Evolutionary conservation across 1,140 invertebrate species (phyloP), one percentile per base, ranked within the genome.

Genomic region (Lepidostoma basale): DNA sequence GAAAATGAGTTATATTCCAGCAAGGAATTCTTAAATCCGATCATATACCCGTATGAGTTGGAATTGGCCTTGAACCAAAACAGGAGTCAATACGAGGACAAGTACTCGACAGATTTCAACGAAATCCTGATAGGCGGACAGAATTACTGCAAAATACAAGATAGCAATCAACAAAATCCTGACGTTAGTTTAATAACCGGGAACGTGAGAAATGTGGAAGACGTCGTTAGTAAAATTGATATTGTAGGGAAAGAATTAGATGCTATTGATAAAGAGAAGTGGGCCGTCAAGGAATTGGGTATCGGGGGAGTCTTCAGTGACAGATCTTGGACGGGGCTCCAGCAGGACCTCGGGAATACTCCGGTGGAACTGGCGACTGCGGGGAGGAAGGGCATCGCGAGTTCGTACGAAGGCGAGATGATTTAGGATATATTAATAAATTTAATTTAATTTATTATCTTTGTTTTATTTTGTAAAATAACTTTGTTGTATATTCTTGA

Each of bases 1-100:
- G 94, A 97, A 79, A 95, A 91, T 78, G 87, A 89, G 67, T 81
- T 96, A 44, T 89, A 94, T 71, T 90, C 93, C 75, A 91, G 88
- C 42, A 88, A 90, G 75, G 94, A 97, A 33, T 96, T 94, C 78
- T 91, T 93, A 63, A 92, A 91, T 75, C 95, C 96, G 3, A 88
- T 98, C 47, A 87, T 96, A 1, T 95, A 93, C n/a, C 92, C 95
- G 3, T 96, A 88, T 81, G 96, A 98, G 81, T 83, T 97, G 36
- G 96, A 98, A 83, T 82, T 97, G 28, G 96, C 96, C 3, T 86
- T 95, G 40, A 92, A 92, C 72, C 84, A 80, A 73, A 76, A 83
- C 62, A 75, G 91, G 80, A 78, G 84, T 73, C 84, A 84, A 74
- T 83, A 85, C 76, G 78, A 83, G 69, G 84, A 88, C 25, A 77